Base-by-base conservation (phyloP, 2,888 invertebrate genomes). In the Morpho deidamia region DNA sequence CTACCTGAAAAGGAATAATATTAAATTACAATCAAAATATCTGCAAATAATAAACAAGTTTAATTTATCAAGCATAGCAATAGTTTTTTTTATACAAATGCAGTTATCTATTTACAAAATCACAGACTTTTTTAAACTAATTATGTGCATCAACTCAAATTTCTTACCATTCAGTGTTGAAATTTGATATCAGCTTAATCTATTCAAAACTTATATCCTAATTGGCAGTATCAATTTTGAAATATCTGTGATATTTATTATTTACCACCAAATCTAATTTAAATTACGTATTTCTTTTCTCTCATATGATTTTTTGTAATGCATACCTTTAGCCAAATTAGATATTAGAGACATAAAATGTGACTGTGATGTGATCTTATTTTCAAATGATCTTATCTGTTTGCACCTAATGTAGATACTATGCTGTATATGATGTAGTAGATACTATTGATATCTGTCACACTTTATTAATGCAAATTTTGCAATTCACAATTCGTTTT, bases 71-170 rank as follows among this genome's bases (percentile, higher is more conserved):
- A 72, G 71, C 74, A 80, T 76, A 72, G 68, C 72, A 76, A 72
- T 65, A 73, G 75, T 59, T 58, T 55, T 55, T 12, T 23, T 58
- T 74, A 71, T 76, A 75, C 69, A 75, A 64, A 74, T 72, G 68
- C 72, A 69, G 62, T 68, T 66, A 61, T 51, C 23, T 80, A 81
- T 83, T 78, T 83, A 82, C 80, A 82, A 75, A 81, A 82, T 82
- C 80, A 82, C 82, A 81, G 79, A 76, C 10, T 39, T 39, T 39
- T 39, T 39, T 39, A 39, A 11, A 78, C 66, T 70, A 67, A 68
- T 64, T 72, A 61, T 70, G 58, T 63, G 64, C 32, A 66, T 51
- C 11, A 35, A 42, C 7, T 44, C 11, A 7, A 12, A 49, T 32
- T 48, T 39, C 14, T 8, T 40, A 11, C 2, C 10, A 39, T n/a